phyloP scores from a whole-genome alignment of 2,797 vertebrate species.

The Avahi laniger region DNA sequence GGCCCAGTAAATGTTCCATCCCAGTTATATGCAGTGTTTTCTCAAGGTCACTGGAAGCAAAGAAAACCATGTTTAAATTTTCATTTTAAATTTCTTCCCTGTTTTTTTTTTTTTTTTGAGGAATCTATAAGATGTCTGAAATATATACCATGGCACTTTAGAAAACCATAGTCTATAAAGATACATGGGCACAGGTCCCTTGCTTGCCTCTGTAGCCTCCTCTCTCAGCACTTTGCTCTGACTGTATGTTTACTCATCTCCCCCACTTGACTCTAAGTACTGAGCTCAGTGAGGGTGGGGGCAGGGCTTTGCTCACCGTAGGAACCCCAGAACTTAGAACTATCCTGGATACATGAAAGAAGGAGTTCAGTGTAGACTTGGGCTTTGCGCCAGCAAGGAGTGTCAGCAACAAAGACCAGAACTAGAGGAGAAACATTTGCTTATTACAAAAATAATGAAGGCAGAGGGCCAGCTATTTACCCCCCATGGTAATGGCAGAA shows the following conservation, averaged over 20 bases:
- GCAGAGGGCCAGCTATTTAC: neutral
- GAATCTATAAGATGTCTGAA: neutral
- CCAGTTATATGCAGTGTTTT: neutral
- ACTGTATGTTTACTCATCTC: neutral
- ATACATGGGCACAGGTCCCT: too few species aligned
- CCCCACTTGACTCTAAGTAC: neutral
- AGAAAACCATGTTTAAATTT: neutral
- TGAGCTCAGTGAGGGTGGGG: neutral
- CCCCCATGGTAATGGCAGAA: neutral
- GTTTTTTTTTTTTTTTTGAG: neutral
- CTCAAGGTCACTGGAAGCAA: neutral
- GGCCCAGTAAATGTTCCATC: neutral
- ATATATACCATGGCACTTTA: neutral
- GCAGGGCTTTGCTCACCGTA: neutral
- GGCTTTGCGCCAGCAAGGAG: neutral
- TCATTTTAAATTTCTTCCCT: neutral
- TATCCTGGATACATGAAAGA: neutral
- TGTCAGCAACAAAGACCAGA: neutral
- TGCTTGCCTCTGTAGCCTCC: neutral
- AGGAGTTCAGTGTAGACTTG: neutral
- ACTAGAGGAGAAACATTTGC: neutral
- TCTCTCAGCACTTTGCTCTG: neutral
- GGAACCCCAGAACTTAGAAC: neutral
- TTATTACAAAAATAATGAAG: neutral
- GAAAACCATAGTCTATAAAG: neutral